These are phyloP conservation scores for Porites australiensis DNA, from an alignment of 64 coral and sea anemone genomes.

Conservation along the genomic window DNA sequence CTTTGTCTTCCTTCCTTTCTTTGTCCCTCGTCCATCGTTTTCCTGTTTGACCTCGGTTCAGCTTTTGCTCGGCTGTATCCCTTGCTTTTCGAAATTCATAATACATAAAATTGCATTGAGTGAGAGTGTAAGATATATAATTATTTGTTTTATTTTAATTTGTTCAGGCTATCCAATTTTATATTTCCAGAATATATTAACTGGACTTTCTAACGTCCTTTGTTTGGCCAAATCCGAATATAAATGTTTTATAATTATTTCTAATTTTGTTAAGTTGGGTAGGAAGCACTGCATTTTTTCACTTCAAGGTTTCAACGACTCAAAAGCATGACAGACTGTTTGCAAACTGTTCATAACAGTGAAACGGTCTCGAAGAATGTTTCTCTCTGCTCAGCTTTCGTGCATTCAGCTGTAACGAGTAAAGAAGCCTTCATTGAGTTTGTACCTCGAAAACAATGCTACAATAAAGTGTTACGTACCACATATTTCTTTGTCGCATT, in stretches of 20 bases:
- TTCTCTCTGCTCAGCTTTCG: neutral
- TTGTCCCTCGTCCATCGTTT: too few relatives aligned
- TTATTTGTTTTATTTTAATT: too few relatives aligned
- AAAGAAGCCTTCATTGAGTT: neutral
- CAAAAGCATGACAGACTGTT: slow-evolving; percentile 8
- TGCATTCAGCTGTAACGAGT: slow-evolving; percentile 8
- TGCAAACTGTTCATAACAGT: slow-evolving; percentile 20
- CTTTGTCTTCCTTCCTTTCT: too few relatives aligned
- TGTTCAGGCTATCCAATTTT: too few relatives aligned
- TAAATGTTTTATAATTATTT: neutral
- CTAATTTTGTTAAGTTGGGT: neutral
- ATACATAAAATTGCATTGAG: too few relatives aligned
- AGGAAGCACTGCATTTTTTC: neutral
- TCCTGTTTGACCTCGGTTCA: too few relatives aligned
- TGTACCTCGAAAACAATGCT: neutral
- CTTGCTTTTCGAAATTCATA: too few relatives aligned
- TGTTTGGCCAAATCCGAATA: neutral
- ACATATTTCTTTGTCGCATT: neutral
- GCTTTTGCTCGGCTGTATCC: too few relatives aligned
- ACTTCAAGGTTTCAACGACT: neutral
- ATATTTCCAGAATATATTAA: too few relatives aligned
- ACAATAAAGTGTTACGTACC: neutral
- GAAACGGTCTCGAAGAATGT: neutral
- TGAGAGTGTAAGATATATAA: too few relatives aligned
- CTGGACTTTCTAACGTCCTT: too few relatives aligned